Evolutionary conservation across 2,888 invertebrate species (phyloP), one percentile per base, ranked within the genome.

Genomic region (Dasypolia templi): DNA sequence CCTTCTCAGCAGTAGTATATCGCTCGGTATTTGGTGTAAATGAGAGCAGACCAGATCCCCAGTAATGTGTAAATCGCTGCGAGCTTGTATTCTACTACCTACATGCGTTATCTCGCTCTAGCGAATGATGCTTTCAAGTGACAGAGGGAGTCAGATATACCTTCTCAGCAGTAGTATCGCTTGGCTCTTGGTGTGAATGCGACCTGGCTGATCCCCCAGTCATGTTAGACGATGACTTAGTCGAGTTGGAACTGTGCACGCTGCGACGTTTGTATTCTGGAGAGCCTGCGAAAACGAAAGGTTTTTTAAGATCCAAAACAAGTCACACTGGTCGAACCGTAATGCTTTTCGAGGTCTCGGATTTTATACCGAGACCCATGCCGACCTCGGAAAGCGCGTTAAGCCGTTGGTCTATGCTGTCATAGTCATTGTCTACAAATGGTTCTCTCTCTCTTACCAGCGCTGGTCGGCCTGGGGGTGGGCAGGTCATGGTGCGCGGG

Each of bases 151-250:
- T n/a, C n/a, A n/a, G n/a, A n/a, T n/a, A n/a, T n/a, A 95, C 94
- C 94, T 95, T 94, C 2, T 95, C 95, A 7, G 92, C 90, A 0
- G 87, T 77, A 4, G 56, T 49, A 0, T 89, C 87, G 0, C 73
- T 72, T 2, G 87, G 88, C 0, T 92, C 92, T 0, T 87, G 88
- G 1, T 88, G 92, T 3, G 96, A 95, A 79, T 94, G 95, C 0
- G 95, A 94, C 59, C 97, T 95, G 46, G 96, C 97, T 0, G 98
- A 97, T 53, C 97, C 97, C 3, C 97, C 97, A 0, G 98, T 98
- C 87, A 98, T 92, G 92, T 98, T 98, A 74, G 98, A 97, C 67
- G 98, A 98, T 0, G 98, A 98, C 89, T 98, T 98, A 17, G 98
- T 98, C 26, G 98, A 98, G 84, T 97, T 97, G 17, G 98, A 97